phyloP scores from a whole-genome alignment of 1,140 invertebrate species.

The Cylas formicarius region DNA sequence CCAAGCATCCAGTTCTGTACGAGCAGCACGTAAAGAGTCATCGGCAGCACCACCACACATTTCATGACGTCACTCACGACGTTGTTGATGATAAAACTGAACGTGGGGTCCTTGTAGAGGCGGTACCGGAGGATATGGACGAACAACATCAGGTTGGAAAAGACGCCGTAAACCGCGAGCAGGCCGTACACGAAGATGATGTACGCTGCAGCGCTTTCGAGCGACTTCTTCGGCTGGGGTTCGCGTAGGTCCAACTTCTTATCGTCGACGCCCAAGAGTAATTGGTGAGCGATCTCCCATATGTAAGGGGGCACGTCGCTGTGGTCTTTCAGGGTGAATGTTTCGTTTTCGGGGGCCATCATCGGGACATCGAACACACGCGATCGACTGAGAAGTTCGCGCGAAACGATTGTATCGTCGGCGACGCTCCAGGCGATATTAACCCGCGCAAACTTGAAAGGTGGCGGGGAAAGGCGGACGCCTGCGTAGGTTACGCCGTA shows the following conservation, averaged over 20 bases:
- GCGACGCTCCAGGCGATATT: too few relatives aligned
- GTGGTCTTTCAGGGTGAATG: too few relatives aligned
- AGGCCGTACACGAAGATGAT: conserved; percentile 58
- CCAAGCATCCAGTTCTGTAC: conserved; percentile 70
- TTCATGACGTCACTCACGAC: conserved; percentile 61
- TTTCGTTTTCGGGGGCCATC: too few relatives aligned
- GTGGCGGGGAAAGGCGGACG: too few relatives aligned
- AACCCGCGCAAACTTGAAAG: too few relatives aligned
- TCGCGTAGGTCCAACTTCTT: conserved; percentile 40
- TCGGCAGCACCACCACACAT: conserved; percentile 58
- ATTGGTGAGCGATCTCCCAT: conserved; percentile 29
- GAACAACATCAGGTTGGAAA: conserved; percentile 53
- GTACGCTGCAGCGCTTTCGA: conserved; percentile 52
- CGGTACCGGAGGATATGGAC: conserved; percentile 52
- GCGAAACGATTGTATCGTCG: too few relatives aligned
- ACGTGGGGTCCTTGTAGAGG: conserved; percentile 57
- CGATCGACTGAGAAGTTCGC: too few relatives aligned
- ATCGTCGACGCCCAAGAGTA: conserved; percentile 26
- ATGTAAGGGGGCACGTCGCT: conserved; percentile 22
- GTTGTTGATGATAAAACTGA: conserved; percentile 60
- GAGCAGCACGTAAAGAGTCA: conserved; percentile 59
- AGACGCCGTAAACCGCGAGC: conserved; percentile 50
- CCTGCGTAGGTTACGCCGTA: too few relatives aligned
- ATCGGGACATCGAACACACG: too few relatives aligned
- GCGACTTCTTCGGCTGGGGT: conserved; percentile 43